phyloP scores from a whole-genome alignment of 2,888 invertebrate species.

The Epirrhoe alternata region DNA sequence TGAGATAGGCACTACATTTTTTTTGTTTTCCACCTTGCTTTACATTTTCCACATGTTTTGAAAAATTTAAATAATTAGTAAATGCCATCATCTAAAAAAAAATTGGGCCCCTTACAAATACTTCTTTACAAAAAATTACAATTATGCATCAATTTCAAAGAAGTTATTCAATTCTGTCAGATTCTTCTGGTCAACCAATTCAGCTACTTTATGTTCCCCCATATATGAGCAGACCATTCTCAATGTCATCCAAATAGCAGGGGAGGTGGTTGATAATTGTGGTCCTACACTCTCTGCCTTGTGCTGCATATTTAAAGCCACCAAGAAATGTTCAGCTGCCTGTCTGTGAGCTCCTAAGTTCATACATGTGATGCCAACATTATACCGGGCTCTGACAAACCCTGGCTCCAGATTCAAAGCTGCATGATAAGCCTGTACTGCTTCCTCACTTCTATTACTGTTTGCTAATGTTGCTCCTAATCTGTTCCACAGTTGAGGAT shows the following conservation, averaged over 20 bases:
- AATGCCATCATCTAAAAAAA: too few relatives aligned
- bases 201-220: slow-evolving; percentile 87
- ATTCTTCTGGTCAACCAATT: slow-evolving; percentile 86
- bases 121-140: too few relatives aligned
- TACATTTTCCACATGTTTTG: too few relatives aligned
- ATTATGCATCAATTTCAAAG: slow-evolving; percentile 63
- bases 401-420: slow-evolving; percentile 97
- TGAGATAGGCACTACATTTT: not conserved
- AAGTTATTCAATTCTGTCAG: slow-evolving; percentile 85
- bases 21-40: not conserved
- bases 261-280: slow-evolving; percentile 86
- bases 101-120: too few relatives aligned
- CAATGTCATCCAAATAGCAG: slow-evolving; percentile 97
- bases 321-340: slow-evolving; percentile 97
- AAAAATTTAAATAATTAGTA: too few relatives aligned
- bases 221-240: slow-evolving; percentile 94
- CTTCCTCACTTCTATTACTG: slow-evolving; percentile 97
- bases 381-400: slow-evolving; percentile 98
- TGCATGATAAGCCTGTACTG: slow-evolving; percentile 97
- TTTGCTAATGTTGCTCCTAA: slow-evolving; percentile 99
- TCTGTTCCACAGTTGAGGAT: slow-evolving; percentile 98
- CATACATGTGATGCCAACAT: slow-evolving; percentile 98
- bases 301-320: slow-evolving; percentile 96
- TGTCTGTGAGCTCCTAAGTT: slow-evolving; percentile 97
- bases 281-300: slow-evolving; percentile 76